phyloP scores from a whole-genome alignment of 2,888 invertebrate species.

The Athalia cordata region DNA sequence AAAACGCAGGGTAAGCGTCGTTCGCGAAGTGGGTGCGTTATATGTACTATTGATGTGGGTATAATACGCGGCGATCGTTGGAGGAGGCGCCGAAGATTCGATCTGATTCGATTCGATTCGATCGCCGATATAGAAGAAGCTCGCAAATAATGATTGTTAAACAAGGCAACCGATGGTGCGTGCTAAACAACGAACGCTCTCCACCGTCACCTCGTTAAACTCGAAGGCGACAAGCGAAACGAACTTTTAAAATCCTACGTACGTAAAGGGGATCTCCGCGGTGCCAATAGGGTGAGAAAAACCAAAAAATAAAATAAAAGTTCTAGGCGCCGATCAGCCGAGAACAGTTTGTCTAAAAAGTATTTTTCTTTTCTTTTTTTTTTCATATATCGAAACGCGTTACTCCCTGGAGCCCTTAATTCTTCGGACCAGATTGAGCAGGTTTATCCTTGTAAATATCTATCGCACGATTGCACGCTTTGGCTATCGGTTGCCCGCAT shows the following conservation, averaged over 20 bases:
- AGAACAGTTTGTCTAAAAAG: too few relatives aligned
- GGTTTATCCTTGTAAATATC: too few relatives aligned
- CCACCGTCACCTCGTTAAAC: slow-evolving; percentile 64
- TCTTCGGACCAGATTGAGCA: too few relatives aligned
- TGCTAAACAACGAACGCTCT: slow-evolving; percentile 60
- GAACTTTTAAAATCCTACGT: slow-evolving; percentile 31
- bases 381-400: too few relatives aligned
- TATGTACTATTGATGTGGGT: too few relatives aligned
- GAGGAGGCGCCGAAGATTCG: slow-evolving; percentile 57
- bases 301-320: slow-evolving; percentile 19
- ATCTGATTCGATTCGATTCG: slow-evolving; percentile 61
- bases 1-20: too few relatives aligned
- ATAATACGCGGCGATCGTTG: slow-evolving; percentile 12
- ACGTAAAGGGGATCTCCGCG: background rate
- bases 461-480: background rate
- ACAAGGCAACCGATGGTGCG: slow-evolving; percentile 63
- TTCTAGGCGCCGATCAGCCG: too few relatives aligned
- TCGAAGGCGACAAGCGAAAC: slow-evolving; percentile 54
- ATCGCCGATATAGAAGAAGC: slow-evolving; percentile 59
- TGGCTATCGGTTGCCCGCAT: slow-evolving; percentile 56
- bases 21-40: too few relatives aligned
- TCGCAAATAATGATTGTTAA: slow-evolving; percentile 71
- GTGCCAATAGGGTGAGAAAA: slow-evolving; percentile 16
- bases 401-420: too few relatives aligned
- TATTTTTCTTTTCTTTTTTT: too few relatives aligned